A percentile compares a stretch with the other conserved stretches of the same genome.
phyloP scores from a whole-genome alignment of 2,797 vertebrate species.

The Numenius phaeopus region DNA sequence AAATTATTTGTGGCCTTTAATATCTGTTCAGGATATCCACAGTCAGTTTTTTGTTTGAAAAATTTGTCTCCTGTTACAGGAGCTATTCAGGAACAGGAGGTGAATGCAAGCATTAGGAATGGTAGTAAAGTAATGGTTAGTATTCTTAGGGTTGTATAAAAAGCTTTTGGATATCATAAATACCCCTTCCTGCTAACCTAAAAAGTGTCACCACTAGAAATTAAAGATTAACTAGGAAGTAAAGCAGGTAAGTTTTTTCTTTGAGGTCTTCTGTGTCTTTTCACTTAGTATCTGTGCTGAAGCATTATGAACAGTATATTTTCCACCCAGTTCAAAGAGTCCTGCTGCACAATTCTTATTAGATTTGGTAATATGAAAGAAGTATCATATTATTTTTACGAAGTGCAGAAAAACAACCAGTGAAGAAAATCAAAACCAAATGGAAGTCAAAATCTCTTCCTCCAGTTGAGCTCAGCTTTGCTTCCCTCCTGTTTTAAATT shows the following conservation, averaged over 20 bases:
- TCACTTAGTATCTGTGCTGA: not conserved
- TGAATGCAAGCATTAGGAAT: not conserved
- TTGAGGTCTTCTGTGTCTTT: not conserved
- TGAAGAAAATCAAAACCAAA: not conserved
- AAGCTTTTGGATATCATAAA: not conserved
- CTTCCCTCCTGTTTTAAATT: not conserved
- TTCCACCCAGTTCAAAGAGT: not conserved
- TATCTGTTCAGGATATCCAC: accelerated
- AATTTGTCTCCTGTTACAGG: not conserved
- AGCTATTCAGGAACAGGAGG: not conserved
- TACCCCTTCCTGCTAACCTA: not conserved
- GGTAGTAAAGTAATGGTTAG: not conserved
- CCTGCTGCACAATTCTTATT: not conserved
- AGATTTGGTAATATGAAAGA: not conserved
- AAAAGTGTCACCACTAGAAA: not conserved
- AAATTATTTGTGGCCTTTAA: not conserved
- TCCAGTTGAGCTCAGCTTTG: not conserved
- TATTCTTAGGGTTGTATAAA: not conserved
- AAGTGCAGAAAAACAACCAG: not conserved
- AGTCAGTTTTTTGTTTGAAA: not conserved
- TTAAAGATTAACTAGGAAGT: not conserved
- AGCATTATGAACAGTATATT: not conserved
- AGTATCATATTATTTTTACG: not conserved
- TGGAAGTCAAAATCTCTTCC: not conserved
- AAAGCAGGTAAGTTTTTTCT: not conserved